Conservation (phyloP, 2,888 invertebrate genomes). For the Plagodis dolabraria region DNA sequence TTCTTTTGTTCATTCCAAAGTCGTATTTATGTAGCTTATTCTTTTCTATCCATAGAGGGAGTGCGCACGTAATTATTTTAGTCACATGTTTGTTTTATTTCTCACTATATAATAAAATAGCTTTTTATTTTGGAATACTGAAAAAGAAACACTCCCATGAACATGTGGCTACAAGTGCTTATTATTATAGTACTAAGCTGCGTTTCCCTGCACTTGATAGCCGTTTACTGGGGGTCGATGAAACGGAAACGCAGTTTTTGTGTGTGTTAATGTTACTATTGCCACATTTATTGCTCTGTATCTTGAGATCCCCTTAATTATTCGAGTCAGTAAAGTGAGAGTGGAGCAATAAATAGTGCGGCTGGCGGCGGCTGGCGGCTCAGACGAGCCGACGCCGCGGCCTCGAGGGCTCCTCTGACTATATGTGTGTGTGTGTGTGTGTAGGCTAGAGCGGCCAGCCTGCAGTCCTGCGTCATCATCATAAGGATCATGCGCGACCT, state of each 20-base stretch:
- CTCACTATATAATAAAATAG: conserved; percentile 34
- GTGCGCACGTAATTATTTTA: conserved; percentile 77
- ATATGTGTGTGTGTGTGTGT: conserved; percentile 35
- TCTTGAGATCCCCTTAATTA: conserved; percentile 30
- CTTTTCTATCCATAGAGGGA: conserved; percentile 48
- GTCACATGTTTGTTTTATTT: conserved; percentile 80
- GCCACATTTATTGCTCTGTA: conserved; percentile 60
- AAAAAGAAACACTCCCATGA: conserved; percentile 62
- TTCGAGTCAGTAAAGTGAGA: conserved; percentile 29
- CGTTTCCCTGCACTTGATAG: conserved; percentile 74
- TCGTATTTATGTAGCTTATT: background rate
- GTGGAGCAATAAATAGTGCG: conserved; percentile 56
- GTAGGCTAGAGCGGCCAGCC: conserved; percentile 97
- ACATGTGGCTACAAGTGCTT: conserved; percentile 82
- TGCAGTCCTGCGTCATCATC: conserved; percentile 98
- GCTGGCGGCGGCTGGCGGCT: conserved; percentile 14
- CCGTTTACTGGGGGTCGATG: conserved; percentile 55
- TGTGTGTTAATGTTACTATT: conserved; percentile 32
- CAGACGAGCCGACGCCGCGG: conserved; percentile 19
- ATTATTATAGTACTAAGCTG: conserved; percentile 56
- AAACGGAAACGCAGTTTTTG: conserved; percentile 71
- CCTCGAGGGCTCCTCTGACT: conserved; percentile 15
- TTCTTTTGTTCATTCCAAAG: conserved; percentile 5
- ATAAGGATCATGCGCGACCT: conserved; percentile 98
- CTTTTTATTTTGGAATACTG: conserved; percentile 48